Conservation (phyloP, 1,140 invertebrate species). For the Drosophila repleta region DNA sequence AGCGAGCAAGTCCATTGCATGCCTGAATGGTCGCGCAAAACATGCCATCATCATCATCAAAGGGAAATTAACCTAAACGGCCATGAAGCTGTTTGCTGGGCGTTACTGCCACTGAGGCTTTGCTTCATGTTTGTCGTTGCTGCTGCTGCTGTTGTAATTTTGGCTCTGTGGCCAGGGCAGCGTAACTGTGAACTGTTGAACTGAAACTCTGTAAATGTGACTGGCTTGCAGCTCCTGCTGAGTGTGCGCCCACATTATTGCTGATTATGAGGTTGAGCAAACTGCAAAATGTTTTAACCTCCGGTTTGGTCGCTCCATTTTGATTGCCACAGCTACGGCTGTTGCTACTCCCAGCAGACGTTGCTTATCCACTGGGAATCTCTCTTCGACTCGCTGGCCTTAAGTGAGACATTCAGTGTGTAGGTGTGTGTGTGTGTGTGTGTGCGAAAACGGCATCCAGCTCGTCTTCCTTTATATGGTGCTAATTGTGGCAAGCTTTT, state of each 20-base stretch:
- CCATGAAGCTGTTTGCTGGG: slow-evolving; percentile 67
- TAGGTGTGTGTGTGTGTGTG: not conserved
- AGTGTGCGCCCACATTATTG: slow-evolving; percentile 39
- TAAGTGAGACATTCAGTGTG: slow-evolving; percentile 36
- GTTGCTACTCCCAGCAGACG: not conserved
- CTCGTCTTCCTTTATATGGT: slow-evolving; percentile 47
- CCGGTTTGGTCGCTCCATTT: slow-evolving; percentile 46
- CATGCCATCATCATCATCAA: slow-evolving; percentile 78
- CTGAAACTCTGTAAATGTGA: slow-evolving; percentile 26
- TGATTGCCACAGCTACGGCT: slow-evolving; percentile 13
- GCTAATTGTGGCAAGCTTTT: slow-evolving; percentile 69
- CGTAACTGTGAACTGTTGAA: slow-evolving; percentile 6
- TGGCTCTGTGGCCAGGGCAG: slow-evolving; percentile 40
- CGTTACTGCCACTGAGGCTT: slow-evolving; percentile 45
- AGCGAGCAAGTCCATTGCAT: slow-evolving; percentile 75
- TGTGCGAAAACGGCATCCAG: not conserved
- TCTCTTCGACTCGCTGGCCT: slow-evolving; percentile 2
- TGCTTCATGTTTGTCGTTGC: not conserved
- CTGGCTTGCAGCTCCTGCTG: slow-evolving; percentile 2
- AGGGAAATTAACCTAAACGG: slow-evolving; percentile 80
- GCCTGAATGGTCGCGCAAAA: slow-evolving; percentile 77
- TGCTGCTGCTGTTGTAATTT: slow-evolving; percentile 28
- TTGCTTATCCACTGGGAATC: slow-evolving; percentile 39
- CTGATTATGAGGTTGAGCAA: slow-evolving; percentile 62
- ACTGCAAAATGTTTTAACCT: slow-evolving; percentile 60